Evolutionary conservation across 2,797 vertebrate species (phyloP), one percentile per base, ranked within the genome.

Genomic region (Melanitta fusca): DNA sequence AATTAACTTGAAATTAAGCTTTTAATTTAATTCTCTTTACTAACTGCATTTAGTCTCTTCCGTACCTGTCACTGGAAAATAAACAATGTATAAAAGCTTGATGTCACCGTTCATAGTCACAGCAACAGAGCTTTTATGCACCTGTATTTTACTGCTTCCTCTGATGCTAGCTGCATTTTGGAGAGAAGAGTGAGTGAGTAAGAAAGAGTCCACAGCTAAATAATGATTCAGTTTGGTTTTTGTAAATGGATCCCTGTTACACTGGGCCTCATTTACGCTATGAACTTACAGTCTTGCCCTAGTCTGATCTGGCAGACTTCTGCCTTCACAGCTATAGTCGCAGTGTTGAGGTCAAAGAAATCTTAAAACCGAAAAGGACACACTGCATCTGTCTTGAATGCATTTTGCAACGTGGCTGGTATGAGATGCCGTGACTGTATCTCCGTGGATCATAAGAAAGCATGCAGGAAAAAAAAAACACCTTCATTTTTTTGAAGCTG

Each of bases 1-100:
- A 80, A 91, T 96, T 91, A 85, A 49, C 41, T 94, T 51, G 85
- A 57, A 95, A 85, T 89, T 71, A 91, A 72, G 45, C 45, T 85
- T 92, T 89, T 91, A 38, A 85, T 92, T 80, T 74, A 41, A 73
- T 89, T 32, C 78, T 80, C 75, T 91, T 82, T 51, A 20, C 53
- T 66, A 69, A 38, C 27, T 30, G 32, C 62, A 61, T 89, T 88
- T 70, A 73, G 27, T 65, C 75, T 89, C 4, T 75, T 91, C 80
- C 47, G 24, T 91, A 38, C 68, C 93, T 95, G 53, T 78, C 68
- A 32, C 13, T 78, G 75, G 62, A 32, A 85, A 75, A 83, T 4
- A 11, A 79, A 32, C 49, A 85, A 22, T 25, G 77, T 54, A 14
- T 45, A 83, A 85, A 47, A 61, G 58, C 54, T 58, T 85, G 19